These are phyloP conservation scores for Semicossyphus pulcher DNA, from an alignment of 2,113 vertebrate genomes.

Conservation along the genomic window DNA sequence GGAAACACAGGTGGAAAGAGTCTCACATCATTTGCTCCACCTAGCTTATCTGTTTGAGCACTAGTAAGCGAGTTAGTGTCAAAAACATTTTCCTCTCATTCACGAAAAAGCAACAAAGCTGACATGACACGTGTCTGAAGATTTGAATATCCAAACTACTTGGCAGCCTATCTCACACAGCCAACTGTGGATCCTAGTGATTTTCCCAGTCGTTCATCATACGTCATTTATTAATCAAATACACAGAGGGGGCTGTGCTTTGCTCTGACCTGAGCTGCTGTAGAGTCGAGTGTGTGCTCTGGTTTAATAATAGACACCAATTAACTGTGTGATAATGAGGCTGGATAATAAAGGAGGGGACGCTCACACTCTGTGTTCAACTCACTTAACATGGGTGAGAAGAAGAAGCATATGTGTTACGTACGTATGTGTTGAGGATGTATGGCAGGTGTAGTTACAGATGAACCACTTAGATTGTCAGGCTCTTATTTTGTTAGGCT, in stretches of 20 bases:
- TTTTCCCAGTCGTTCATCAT: neutral
- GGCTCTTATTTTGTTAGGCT: too few relatives aligned
- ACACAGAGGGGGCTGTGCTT: neutral
- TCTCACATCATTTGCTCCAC: neutral
- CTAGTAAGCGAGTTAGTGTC: neutral
- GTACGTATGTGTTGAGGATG: neutral
- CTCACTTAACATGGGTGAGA: constrained; percentile 17
- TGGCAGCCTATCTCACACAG: neutral
- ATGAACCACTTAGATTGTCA: neutral
- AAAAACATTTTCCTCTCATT: neutral
- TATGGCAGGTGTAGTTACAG: neutral
- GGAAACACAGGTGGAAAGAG: neutral
- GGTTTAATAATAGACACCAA: constrained; percentile 64
- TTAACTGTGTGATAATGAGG: constrained; percentile 59
- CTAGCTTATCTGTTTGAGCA: neutral
- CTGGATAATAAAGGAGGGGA: constrained; percentile 24
- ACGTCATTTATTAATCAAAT: neutral
- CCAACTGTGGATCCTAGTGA: neutral
- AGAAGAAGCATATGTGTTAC: too few relatives aligned
- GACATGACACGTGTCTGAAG: neutral
- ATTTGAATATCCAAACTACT: neutral
- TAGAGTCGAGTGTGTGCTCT: constrained; percentile 15
- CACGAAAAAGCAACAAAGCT: neutral
- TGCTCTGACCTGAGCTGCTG: constrained; percentile 20
- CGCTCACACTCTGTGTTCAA: constrained; percentile 28